Conservation (phyloP, 2,797 vertebrate genomes). For the Ptychadena robeensis region DNA sequence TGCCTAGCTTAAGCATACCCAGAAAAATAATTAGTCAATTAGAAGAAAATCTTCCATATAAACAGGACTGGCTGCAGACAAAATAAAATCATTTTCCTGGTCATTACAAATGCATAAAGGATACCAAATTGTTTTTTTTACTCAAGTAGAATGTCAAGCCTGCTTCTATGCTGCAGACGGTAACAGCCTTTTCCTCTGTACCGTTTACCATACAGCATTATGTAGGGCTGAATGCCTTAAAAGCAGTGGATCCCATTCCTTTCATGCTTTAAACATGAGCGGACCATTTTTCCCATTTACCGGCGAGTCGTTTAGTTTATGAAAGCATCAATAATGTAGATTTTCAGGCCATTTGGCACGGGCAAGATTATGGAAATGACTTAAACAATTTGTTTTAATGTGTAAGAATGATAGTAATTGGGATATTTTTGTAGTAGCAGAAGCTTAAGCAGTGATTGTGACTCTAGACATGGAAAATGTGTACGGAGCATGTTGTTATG, state of each 20-base stretch:
- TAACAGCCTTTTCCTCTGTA: neutral
- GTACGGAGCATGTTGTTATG: neutral
- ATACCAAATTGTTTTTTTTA: too few species aligned
- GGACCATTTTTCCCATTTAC: conserved; percentile 25
- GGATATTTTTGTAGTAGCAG: neutral
- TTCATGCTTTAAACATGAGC: conserved; percentile 49
- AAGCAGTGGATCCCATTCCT: neutral
- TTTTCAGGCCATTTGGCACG: conserved; percentile 14
- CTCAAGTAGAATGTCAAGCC: neutral
- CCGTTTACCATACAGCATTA: neutral
- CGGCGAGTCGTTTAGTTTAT: neutral
- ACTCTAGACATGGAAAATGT: neutral
- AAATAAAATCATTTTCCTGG: too few species aligned
- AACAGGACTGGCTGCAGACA: too few species aligned
- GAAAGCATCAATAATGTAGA: conserved; percentile 45
- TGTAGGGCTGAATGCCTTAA: conserved; percentile 43
- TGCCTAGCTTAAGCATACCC: too few species aligned
- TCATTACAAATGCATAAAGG: too few species aligned
- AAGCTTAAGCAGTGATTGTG: neutral
- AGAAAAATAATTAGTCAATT: too few species aligned
- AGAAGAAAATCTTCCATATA: too few species aligned
- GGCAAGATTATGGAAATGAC: conserved; percentile 31
- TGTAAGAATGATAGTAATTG: conserved; percentile 20
- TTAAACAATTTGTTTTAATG: conserved; percentile 33
- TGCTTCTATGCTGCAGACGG: neutral